Percentiles rank a stretch among this genome's conserved stretches.
phyloP scores from a whole-genome alignment of 2,113 vertebrate genomes.

The Neogobius melanostomus region DNA sequence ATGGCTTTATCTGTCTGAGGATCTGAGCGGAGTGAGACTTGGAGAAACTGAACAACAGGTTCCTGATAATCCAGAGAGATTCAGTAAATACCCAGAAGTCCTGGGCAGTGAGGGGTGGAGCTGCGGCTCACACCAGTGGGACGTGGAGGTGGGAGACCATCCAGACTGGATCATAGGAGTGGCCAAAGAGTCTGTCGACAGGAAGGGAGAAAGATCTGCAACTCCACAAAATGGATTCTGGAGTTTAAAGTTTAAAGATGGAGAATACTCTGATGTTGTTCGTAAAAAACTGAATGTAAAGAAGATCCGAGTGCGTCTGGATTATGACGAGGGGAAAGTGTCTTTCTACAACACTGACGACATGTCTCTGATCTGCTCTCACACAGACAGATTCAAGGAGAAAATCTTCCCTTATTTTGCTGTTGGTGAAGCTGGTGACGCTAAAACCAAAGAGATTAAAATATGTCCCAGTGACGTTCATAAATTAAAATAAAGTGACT shows the following conservation, averaged over 20 bases:
- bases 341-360: constrained; percentile 37
- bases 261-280: constrained; percentile 3
- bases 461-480: not conserved
- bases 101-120: constrained; percentile 22
- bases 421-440: not conserved
- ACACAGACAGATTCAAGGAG: constrained; percentile 46
- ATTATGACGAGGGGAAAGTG: constrained; percentile 23
- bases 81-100: not conserved
- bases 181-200: constrained; percentile 35
- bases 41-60: not conserved
- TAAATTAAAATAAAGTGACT: not conserved
- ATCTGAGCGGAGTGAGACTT: constrained; percentile 17
- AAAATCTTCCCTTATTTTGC: constrained; percentile 30
- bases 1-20: constrained; percentile 15
- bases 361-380: constrained; percentile 30
- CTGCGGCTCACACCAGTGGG: constrained; percentile 38
- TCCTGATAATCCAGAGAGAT: constrained; percentile 46
- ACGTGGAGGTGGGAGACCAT: constrained; percentile 43
- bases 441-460: constrained; percentile 14
- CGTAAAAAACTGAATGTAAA: not conserved
- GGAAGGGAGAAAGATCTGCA: not conserved
- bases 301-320: constrained; percentile 32
- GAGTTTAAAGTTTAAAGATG: rapidly evolving
- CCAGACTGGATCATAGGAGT: constrained; percentile 30
- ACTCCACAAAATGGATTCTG: constrained; percentile 22